Base-by-base conservation (phyloP, 2,888 invertebrate species). In the Drosophila cracens region DNA sequence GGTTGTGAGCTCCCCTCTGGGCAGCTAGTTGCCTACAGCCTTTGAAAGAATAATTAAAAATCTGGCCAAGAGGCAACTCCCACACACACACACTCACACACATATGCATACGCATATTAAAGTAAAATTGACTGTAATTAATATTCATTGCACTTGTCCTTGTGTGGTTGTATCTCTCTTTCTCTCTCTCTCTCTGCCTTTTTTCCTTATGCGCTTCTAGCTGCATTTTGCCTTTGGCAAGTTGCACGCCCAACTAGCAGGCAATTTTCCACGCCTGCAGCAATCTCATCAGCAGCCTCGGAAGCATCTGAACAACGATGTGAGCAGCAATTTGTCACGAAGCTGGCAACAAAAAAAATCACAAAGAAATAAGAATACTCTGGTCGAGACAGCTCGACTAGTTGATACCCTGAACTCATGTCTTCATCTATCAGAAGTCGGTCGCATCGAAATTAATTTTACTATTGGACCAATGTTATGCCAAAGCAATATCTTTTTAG, bases 51-150 rank as follows among this genome's bases (percentile, higher is more conserved):
- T 74, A 76, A 84, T 84, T 84, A 87, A 64, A 73, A 79, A 72
- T 82, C 56, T 65, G 70, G 54, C 40, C 59, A 56, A 57, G 49
- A 46, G 51, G 27, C 63, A 40, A 40, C 48, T 52, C 31, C 36
- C 54, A 49, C 67, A 43, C 51, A 60, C 51, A 60, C 53, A 70
- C 31, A 60, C 38, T 52, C 52, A 52, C 29, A 34, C 40, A 34
- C 13, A 36, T n/a, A 46, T 13, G 4, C 29, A n/a, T 46, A 64
- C 48, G 53, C 60, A 74, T 68, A 58, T 63, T 27, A 58, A 61
- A 61, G 76, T 76, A 76, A 80, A 46, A 76, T 76, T 80, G 64
- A 74, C 64, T 74, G 81, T 83, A 81, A 80, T 81, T 83, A 81
- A 81, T 81, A 83, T 80, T 80, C 74, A 70, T 81, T 80, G 68